Conservation (phyloP, 2,113 vertebrate species). For the western clawed frog (Xenopus tropicalis) region UCB_Xtro_10.0 CM004445.2:58434001-58434500, state of each 20-base stretch:
- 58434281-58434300: background rate
- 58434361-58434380: no score
- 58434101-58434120: constrained; percentile 51
- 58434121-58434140: constrained; percentile 59
- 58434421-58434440: background rate
- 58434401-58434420: background rate
- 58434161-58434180: constrained; percentile 73
- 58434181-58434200: constrained; percentile 65
- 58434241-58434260: no score
- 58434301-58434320: background rate
- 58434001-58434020: constrained; percentile 60
- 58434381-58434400: background rate
- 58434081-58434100: constrained; percentile 58
- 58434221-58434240: constrained; percentile 54
- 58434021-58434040: constrained; percentile 57
- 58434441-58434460: background rate
- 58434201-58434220: constrained; percentile 62
- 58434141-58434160: constrained; percentile 76
- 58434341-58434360: background rate
- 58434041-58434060: constrained; percentile 64
- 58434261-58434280: no score
- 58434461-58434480: no score
- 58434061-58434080: constrained; percentile 64
- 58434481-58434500: no score
- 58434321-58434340: no score